Evolutionary conservation across 2,797 vertebrate genomes (phyloP), one percentile per base, ranked within the genome.

Genomic region (Macropodus opercularis): DNA sequence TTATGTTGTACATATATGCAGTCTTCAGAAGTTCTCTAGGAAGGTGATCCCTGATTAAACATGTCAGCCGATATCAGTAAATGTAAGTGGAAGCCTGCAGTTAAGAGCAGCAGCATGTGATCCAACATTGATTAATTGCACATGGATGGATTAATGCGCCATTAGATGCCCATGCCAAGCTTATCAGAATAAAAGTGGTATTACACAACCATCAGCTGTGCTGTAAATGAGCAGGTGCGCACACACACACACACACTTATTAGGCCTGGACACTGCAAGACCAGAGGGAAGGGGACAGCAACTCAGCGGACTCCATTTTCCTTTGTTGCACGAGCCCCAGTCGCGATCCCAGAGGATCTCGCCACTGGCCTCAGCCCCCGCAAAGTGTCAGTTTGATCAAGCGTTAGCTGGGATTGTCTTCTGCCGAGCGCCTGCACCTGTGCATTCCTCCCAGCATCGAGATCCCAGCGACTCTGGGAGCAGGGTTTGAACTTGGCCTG

Each of bases 51-150:
- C 39, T 41, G 67, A 43, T 59, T 57, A 62, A 56, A 56, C 87
- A 89, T 83, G 87, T 84, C 67, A 86, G 85, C 81, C 77, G 87
- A 84, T 89, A 90, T 91, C 83, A 80, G 85, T 84, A 87, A 71
- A 77, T 72, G 50, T 56, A 91, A 89, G 85, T 75, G 49, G 73
- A 60, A 56, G 70, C 58, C 46, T 44, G 42, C 57, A 69, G 72
- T 72, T 67, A 60, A 74, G 72, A 71, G 71, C 65, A 52, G 3
- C 69, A 68, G 60, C 54, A 47, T 67, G 72, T 55, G 53, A 81
- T 72, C 55, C 54, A 35, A 44, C 63, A 75, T 77, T 86, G 80
- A 91, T 86, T 84, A 68, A 89, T 89, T 84, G 85, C 73, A 82
- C 61, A 80, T 57, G 65, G 74, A 78, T 78, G 80, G 87, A 89